Base-by-base conservation (phyloP, 23 tunicate genomes). In the Halocynthia aurantium region DNA sequence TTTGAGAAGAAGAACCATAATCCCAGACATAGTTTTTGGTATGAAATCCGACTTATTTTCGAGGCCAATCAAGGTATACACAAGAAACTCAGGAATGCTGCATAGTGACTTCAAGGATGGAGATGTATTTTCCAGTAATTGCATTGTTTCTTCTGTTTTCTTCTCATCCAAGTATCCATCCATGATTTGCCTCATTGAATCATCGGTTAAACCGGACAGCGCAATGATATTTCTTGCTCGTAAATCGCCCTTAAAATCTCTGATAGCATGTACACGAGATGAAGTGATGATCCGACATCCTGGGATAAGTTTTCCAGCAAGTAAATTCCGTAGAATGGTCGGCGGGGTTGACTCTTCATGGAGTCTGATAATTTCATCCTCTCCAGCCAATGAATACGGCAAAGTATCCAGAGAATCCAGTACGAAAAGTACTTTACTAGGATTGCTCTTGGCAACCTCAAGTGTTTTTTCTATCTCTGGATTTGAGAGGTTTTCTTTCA, bases 401-500 rank as follows among this genome's bases (percentile, higher is more conserved):
- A 64, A 44, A 64, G 69, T 19, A 64, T 64, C 69, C 10, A 64
- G 22, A 8, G 69, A 64, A 10, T 64, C 69, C 8, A 64, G 69
- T 64, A n/a, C n/a, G n/a, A n/a, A n/a, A n/a, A n/a, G n/a, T n/a
- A n/a, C n/a, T n/a, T n/a, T n/a, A n/a, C n/a, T n/a, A n/a, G n/a
- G n/a, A n/a, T n/a, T n/a, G n/a, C n/a, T n/a, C n/a, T n/a, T n/a
- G n/a, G n/a, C n/a, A n/a, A n/a, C n/a, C n/a, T n/a, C n/a, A n/a
- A n/a, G n/a, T n/a, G n/a, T n/a, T n/a, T n/a, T n/a, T n/a, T n/a
- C n/a, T n/a, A n/a, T n/a, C n/a, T n/a, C n/a, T n/a, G n/a, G n/a
- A n/a, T n/a, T n/a, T n/a, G n/a, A n/a, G n/a, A n/a, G n/a, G n/a
- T n/a, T n/a, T n/a, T n/a, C n/a, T n/a, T n/a, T n/a, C n/a, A n/a